Conservation (phyloP, 2,113 vertebrate species). For the Mormyrus lacerda region DNA sequence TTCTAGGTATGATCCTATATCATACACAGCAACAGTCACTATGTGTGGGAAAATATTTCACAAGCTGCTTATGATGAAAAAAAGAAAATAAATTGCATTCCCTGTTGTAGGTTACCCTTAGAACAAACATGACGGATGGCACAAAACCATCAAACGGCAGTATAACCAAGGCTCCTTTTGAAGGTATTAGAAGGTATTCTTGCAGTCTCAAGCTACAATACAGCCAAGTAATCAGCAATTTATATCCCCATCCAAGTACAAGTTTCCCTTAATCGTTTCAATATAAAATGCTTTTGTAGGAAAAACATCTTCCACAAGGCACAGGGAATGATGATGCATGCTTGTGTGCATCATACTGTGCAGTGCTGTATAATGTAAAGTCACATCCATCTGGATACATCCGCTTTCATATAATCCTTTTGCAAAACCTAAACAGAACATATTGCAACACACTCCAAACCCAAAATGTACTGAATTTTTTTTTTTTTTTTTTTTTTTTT, state of each 20-base stretch:
- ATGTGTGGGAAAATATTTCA: background rate
- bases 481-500: no score
- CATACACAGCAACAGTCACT: background rate
- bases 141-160: background rate
- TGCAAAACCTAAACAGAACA: background rate
- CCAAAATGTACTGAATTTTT: background rate
- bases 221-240: background rate
- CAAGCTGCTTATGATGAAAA: background rate
- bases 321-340: background rate
- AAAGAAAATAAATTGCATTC: background rate
- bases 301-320: background rate
- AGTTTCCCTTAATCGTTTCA: background rate
- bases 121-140: background rate
- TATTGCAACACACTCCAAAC: background rate
- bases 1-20: background rate
- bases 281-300: background rate
- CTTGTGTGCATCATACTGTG: background rate
- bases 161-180: background rate
- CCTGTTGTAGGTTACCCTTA: background rate
- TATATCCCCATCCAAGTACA: background rate
- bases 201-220: background rate
- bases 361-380: background rate
- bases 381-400: background rate
- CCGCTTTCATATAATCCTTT: background rate
- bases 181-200: background rate